phyloP scores from a whole-genome alignment of 1,140 invertebrate species.

The Drosophila burlai region DNA sequence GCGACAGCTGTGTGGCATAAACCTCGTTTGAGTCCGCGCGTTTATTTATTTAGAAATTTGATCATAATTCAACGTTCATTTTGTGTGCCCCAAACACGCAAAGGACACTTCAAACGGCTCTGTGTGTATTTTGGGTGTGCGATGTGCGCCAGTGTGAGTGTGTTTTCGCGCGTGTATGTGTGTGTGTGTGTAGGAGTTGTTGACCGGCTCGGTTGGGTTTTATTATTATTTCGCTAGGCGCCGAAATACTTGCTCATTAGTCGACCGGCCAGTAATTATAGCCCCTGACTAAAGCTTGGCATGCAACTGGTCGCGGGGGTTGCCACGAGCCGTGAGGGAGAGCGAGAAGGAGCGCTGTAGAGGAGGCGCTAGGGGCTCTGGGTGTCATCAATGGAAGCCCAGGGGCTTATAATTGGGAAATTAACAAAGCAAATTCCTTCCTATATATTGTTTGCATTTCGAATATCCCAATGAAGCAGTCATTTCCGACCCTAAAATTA shows the following conservation, averaged over 20 bases:
- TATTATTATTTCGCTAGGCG: constrained; percentile 31
- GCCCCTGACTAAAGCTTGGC: constrained; percentile 54
- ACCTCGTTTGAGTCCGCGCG: constrained; percentile 45
- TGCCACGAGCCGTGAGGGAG: constrained; percentile 2
- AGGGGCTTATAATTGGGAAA: neutral
- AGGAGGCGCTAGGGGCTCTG: neutral
- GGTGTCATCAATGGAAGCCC: constrained; percentile 6
- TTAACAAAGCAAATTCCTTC: neutral
- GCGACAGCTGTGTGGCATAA: constrained; percentile 52
- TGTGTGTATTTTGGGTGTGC: constrained; percentile 25
- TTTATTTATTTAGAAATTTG: constrained; percentile 73
- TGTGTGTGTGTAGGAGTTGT: constrained; percentile 39
- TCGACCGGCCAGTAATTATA: constrained; percentile 65
- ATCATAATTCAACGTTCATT: constrained; percentile 59
- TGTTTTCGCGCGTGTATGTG: constrained; percentile 15
- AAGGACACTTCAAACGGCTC: constrained; percentile 49
- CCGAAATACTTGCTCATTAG: constrained; percentile 58
- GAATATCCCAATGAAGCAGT: neutral
- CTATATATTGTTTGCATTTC: neutral
- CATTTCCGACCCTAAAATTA: neutral
- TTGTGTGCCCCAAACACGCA: constrained; percentile 71
- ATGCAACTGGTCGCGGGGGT: constrained; percentile 69
- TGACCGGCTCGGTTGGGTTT: constrained; percentile 59
- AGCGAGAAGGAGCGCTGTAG: neutral
- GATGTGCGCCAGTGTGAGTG: constrained; percentile 3